Evolutionary conservation across 2,888 invertebrate species (phyloP).

Genomic region (Ectropis crepuscularia): DNA sequence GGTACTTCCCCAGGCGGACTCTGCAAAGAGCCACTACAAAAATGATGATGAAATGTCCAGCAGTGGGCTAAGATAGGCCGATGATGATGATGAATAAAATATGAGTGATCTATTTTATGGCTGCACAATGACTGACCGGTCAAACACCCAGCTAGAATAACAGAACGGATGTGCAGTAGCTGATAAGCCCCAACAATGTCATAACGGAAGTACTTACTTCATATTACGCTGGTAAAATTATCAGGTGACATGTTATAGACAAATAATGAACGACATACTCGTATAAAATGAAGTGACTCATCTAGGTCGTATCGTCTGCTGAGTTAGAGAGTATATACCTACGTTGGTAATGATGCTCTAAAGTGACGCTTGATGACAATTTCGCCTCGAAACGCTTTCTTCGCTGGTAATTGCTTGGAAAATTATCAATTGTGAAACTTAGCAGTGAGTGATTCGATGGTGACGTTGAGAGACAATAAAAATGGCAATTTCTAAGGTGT

Average conservation of each 20-base stretch:
- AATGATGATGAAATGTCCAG: too few species aligned
- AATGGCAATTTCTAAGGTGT: neutral
- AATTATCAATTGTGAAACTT: constrained; percentile 21
- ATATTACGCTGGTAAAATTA: constrained; percentile 29
- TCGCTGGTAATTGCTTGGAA: constrained; percentile 33
- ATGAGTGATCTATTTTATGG: constrained; percentile 8
- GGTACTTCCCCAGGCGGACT: too few species aligned
- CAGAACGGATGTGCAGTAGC: constrained; percentile 44
- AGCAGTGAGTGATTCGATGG: neutral
- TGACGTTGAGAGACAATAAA: neutral
- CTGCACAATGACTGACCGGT: constrained; percentile 16
- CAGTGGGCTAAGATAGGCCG: neutral
- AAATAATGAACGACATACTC: constrained; percentile 23
- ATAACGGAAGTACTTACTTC: constrained; percentile 52
- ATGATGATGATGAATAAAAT: neutral
- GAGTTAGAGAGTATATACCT: constrained; percentile 6
- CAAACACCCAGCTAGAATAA: constrained; percentile 30
- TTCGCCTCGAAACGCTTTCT: constrained; percentile 39
- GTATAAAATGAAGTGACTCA: constrained; percentile 24
- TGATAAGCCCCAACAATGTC: constrained; percentile 53
- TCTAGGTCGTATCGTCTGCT: constrained; percentile 4
- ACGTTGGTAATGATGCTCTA: constrained; percentile 4
- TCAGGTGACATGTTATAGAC: constrained; percentile 37
- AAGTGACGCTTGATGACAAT: constrained; percentile 20
- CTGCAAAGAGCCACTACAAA: too few species aligned